Percentiles rank a stretch among this genome's conserved stretches.
These are phyloP conservation scores for Meliscaeva auricollis DNA, from an alignment of 2,888 invertebrate genomes.

Conservation along the genomic window DNA sequence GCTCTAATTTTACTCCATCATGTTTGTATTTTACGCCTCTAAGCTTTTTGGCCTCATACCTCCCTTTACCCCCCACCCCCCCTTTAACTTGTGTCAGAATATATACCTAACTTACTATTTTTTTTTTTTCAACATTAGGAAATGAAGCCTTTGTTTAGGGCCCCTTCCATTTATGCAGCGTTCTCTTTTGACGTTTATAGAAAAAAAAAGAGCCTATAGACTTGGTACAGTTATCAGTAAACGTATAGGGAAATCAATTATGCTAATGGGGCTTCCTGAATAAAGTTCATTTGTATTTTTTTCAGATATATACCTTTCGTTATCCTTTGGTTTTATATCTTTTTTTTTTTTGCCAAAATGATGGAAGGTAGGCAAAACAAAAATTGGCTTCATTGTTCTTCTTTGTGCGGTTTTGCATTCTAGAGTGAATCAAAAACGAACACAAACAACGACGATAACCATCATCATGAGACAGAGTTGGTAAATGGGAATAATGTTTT, in stretches of 20 bases:
- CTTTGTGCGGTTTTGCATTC: constrained; percentile 40
- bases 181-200: constrained; percentile 20
- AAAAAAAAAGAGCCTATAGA: constrained; percentile 19
- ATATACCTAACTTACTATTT: neutral
- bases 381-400: constrained; percentile 55
- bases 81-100: neutral
- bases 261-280: constrained; percentile 72
- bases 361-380: constrained; percentile 1
- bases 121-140: constrained; percentile 17
- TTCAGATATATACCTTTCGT: constrained; percentile 31
- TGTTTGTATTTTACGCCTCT: constrained; percentile 52
- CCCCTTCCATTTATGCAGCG: neutral
- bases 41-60: constrained; percentile 4
- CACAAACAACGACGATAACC: constrained; percentile 48
- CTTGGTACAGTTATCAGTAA: constrained; percentile 50
- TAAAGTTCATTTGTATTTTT: constrained; percentile 65
- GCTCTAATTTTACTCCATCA: constrained; percentile 56
- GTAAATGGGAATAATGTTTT: constrained; percentile 29
- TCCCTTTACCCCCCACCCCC: neutral
- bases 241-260: constrained; percentile 73
- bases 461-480: constrained; percentile 3
- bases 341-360: constrained; percentile 20
- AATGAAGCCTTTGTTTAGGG: constrained; percentile 33
- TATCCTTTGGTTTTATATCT: constrained; percentile 35
- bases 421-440: constrained; percentile 43